These are phyloP conservation scores for Radopholus similis DNA, from an alignment of 1,140 invertebrate species.

Conservation along the genomic window DNA sequence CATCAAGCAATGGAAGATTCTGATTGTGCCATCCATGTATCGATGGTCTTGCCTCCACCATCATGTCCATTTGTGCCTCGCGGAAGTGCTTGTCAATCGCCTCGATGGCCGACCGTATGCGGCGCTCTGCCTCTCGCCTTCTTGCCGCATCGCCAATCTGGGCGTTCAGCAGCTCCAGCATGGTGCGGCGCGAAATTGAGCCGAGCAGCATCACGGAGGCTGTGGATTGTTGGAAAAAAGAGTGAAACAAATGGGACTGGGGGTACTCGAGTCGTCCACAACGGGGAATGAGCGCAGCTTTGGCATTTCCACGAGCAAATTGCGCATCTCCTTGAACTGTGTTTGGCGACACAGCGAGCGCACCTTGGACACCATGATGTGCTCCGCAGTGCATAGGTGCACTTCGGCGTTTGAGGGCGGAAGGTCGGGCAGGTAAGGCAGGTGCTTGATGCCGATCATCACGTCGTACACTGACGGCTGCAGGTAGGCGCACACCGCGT, in stretches of 20 bases:
- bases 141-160: constrained; percentile 57
- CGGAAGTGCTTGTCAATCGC: constrained; percentile 58
- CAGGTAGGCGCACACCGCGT: constrained; percentile 83
- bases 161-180: constrained; percentile 45
- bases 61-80: constrained; percentile 20
- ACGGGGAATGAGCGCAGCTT: constrained; percentile 54
- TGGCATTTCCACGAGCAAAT: constrained; percentile 48
- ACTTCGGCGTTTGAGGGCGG: constrained; percentile 56
- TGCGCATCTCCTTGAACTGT: constrained; percentile 50
- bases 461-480: constrained; percentile 96
- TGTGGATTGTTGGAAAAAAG: no score
- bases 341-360: constrained; percentile 44
- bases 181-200: constrained; percentile 46
- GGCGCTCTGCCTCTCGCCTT: constrained; percentile 48
- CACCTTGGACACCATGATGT: constrained; percentile 56
- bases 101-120: constrained; percentile 53
- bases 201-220: constrained; percentile 56
- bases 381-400: constrained; percentile 50
- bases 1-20: no score
- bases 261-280: constrained; percentile 47
- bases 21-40: no score
- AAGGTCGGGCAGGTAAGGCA: constrained; percentile 75
- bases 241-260: not conserved
- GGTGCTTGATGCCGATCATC: constrained; percentile 93
- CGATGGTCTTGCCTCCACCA: not conserved